A percentile compares a stretch with the other conserved stretches of the same genome.
Conservation (phyloP, 2,888 invertebrate genomes). For the Dorcus hopei region DNA sequence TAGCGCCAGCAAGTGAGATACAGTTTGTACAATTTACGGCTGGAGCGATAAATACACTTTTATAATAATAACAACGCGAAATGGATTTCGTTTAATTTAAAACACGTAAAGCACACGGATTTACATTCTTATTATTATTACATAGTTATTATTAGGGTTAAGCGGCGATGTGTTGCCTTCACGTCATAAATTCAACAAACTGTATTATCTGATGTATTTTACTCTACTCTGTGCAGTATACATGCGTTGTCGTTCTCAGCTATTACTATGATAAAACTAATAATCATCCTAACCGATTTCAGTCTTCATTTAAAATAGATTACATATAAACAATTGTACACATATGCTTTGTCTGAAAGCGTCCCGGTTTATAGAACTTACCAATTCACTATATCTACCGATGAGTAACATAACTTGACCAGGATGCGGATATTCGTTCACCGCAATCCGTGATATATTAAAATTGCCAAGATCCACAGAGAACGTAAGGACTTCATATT, state of each 20-base stretch:
- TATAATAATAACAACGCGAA: neutral
- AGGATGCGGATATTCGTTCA: slow-evolving; percentile 21
- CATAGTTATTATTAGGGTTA: too few relatives aligned
- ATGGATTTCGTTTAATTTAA: neutral
- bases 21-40: neutral
- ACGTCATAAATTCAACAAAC: slow-evolving; percentile 13
- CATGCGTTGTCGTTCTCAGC: slow-evolving; percentile 13
- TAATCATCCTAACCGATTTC: slow-evolving; percentile 40
- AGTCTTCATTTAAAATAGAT: slow-evolving; percentile 47
- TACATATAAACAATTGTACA: slow-evolving; percentile 44
- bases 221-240: slow-evolving; percentile 14
- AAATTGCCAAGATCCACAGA: slow-evolving; percentile 19
- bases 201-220: slow-evolving; percentile 2
- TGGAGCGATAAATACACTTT: neutral
- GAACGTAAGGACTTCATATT: slow-evolving; percentile 12
- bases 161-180: neutral
- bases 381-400: slow-evolving; percentile 24
- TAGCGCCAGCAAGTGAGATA: neutral
- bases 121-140: neutral
- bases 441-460: slow-evolving; percentile 27
- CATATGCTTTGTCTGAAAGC: slow-evolving; percentile 41
- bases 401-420: slow-evolving; percentile 22
- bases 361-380: slow-evolving; percentile 28
- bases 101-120: neutral
- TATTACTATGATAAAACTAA: slow-evolving; percentile 23